phyloP scores from a whole-genome alignment of 2,797 vertebrate species.

The Alosa sapidissima region DNA sequence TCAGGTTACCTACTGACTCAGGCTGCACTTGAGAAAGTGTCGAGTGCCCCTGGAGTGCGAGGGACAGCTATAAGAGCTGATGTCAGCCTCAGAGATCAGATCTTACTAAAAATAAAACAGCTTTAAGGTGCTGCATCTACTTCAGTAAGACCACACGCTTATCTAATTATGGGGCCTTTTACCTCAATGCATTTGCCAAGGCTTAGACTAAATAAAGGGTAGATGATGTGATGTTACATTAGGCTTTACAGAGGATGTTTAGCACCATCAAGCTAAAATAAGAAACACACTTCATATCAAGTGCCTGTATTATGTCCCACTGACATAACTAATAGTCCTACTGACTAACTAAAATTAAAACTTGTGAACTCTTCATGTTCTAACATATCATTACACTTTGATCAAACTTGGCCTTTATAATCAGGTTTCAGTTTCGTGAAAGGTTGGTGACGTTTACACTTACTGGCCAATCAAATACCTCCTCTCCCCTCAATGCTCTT shows the following conservation, averaged over 20 bases:
- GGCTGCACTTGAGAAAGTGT: neutral
- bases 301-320: neutral
- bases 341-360: too few relatives aligned
- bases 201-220: neutral
- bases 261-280: neutral
- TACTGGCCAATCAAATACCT: neutral
- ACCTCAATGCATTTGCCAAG: neutral
- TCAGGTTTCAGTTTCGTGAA: too few relatives aligned
- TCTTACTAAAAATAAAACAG: constrained; percentile 11
- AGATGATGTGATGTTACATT: neutral
- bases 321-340: neutral
- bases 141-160: constrained; percentile 1
- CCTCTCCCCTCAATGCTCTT: neutral
- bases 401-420: too few relatives aligned
- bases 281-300: neutral
- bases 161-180: neutral
- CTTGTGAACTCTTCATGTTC: neutral
- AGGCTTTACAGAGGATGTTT: neutral
- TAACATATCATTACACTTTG: too few relatives aligned
- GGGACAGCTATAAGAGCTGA: neutral
- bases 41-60: neutral
- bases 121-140: neutral
- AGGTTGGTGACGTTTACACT: too few relatives aligned
- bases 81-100: constrained; percentile 5
- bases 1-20: neutral